Base-by-base conservation (phyloP, 1,140 invertebrate species). In the Drosophila pseudoananassae region DNA sequence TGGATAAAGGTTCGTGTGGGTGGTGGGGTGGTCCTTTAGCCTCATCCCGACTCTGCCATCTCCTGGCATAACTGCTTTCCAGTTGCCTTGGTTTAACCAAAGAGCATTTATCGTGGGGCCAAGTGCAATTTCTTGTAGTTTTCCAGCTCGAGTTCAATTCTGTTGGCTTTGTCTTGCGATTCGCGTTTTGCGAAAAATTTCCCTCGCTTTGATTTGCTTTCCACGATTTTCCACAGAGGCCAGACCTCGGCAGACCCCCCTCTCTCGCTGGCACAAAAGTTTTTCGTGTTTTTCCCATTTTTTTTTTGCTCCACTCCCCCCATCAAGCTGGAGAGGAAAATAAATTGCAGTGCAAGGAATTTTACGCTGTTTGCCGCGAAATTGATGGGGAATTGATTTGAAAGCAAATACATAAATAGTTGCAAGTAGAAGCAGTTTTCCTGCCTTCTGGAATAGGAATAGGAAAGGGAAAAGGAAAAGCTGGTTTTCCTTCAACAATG, bases 381-480 rank as follows among this genome's bases (percentile, higher is more conserved):
- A 85, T 85, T 85, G 82, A 85, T 85, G 82, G 82, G 74, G 83
- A 85, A 85, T 85, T 85, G 82, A 85, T 85, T 85, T 82, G 82
- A 85, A 85, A 85, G 82, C 82, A 85, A 85, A 85, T 85, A 85
- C 82, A 85, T 85, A 85, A 87, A 84, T 84, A 84, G 81, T 74
- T 74, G 71, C 71, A 56, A 74, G 57, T 61, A 40, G 47, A 54
- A 74, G 70, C 57, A 59, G 38, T 55, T 47, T 47, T 17, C 31
- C 38, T n/a, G 0, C 10, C 15, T 1, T 20, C 43, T 7, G 9
- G n/a, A 17, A 45, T 2, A 45, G 14, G 7, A 40, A 14, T 4
- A 40, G 14, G 38, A 14, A n/a, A 40, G 14, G 38, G 7, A 43
- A 4, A n/a, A 40, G 14, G 38, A 14, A 43, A 43, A 43, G 43